A percentile compares a stretch with the other conserved stretches of the same genome.
Evolutionary conservation across 2,113 vertebrate species (phyloP).

Genomic region (Cacatua alba): DNA sequence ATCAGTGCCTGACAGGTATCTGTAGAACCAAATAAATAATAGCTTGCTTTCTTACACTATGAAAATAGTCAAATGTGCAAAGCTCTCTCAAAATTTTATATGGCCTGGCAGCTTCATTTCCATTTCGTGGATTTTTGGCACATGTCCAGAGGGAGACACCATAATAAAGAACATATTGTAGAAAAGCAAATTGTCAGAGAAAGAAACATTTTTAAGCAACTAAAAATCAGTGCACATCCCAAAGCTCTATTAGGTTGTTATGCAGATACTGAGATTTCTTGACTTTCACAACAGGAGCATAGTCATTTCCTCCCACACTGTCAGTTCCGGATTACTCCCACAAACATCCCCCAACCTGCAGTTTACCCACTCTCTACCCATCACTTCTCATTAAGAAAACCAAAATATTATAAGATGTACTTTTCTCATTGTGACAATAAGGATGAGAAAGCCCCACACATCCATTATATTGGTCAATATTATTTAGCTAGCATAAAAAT

Average conservation of each 20-base stretch:
- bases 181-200: slow-evolving; percentile 62
- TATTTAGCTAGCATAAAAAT: slow-evolving; percentile 7
- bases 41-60: slow-evolving; percentile 48
- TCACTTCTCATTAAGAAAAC: slow-evolving; percentile 43
- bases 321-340: slow-evolving; percentile 10
- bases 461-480: slow-evolving; percentile 17
- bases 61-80: slow-evolving; percentile 64
- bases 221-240: slow-evolving; percentile 45
- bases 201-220: slow-evolving; percentile 62
- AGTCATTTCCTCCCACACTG: slow-evolving; percentile 41
- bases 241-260: slow-evolving; percentile 52
- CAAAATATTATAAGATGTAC: slow-evolving; percentile 33
- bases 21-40: slow-evolving; percentile 60
- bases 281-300: slow-evolving; percentile 26
- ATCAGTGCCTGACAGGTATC: slow-evolving; percentile 59
- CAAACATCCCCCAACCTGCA: slow-evolving; percentile 1
- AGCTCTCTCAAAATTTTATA: slow-evolving; percentile 60
- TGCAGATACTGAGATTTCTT: slow-evolving; percentile 27
- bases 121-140: slow-evolving; percentile 61
- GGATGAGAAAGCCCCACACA: slow-evolving; percentile 31
- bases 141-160: slow-evolving; percentile 43
- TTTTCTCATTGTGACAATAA: not conserved
- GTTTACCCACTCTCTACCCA: not conserved
- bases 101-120: slow-evolving; percentile 65
- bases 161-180: slow-evolving; percentile 49